Evolutionary conservation across 2,888 invertebrate genomes (phyloP), one percentile per base, ranked within the genome.

Genomic region (Drosophila melanocephala): DNA sequence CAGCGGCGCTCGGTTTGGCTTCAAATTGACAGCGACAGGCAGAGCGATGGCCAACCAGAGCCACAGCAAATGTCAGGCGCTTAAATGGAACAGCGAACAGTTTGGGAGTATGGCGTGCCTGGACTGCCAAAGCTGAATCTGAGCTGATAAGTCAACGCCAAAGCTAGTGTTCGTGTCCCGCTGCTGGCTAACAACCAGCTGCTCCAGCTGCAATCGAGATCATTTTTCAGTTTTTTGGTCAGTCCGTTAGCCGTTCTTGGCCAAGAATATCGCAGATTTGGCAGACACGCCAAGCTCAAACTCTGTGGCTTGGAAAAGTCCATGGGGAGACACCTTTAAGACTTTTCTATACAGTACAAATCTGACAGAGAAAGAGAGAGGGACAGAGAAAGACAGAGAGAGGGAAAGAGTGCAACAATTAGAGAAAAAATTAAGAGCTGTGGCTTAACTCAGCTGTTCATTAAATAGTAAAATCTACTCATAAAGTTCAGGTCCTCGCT

Each of bases 171-270:
- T 84, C 85, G 81, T 87, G 86, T 83, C 65, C 83, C 68, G 76
- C 73, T 83, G 84, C 75, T 75, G 74, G 81, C 75, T 42, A 76
- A 71, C 55, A 60, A 62, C 16, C 60, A 50, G 50, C 30, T 19
- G 44, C 32, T 14, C 47, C 35, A 53, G 32, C 60, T 55, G 60
- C 79, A 73, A 87, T 86, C 85, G 83, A 83, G 87, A 86, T 86
- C 79, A 76, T 14, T 66, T 73, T 72, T 86, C 77, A 75, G 9
- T 66, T 73, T 72, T 64, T 81, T 57, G 78, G 71, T 62, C 71
- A 72, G 77, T 12, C 77, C 72, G 88, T 81, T 86, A 87, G 64
- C 88, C 81, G 87, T 87, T 87, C 87, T 87, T 84, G 86, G 88
- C 84, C 73, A 56, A 44, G 50, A 37, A 44, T 72, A 87, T 87